These are phyloP conservation scores for Monopis laevigella DNA, from an alignment of 2,888 invertebrate genomes.

Conservation along the genomic window DNA sequence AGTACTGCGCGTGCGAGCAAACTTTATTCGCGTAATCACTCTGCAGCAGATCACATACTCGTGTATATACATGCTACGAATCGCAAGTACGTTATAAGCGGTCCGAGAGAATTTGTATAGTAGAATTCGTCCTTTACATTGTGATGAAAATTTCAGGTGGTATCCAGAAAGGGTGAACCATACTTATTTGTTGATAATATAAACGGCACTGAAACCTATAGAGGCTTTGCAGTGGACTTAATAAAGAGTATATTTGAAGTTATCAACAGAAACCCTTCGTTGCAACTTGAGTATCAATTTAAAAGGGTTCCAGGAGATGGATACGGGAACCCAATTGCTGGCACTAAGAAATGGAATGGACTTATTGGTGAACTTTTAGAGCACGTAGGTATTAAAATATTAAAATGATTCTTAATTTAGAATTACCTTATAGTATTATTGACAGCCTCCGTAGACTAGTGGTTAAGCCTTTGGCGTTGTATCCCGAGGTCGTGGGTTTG, in stretches of 20 bases:
- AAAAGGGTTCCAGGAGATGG: conserved; percentile 70
- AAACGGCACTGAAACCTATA: conserved; percentile 55
- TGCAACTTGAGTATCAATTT: conserved; percentile 60
- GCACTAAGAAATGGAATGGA: conserved; percentile 80
- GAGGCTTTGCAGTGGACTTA: conserved; percentile 90
- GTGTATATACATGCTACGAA: too few species aligned
- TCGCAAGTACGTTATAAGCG: too few species aligned
- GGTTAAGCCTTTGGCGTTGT: too few species aligned
- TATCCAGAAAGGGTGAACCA: conserved; percentile 41
- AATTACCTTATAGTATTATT: too few species aligned
- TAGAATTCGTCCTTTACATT: too few species aligned
- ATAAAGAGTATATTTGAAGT: conserved; percentile 73
- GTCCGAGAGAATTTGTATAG: too few species aligned
- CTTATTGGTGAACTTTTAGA: conserved; percentile 78
- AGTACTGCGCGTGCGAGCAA: too few species aligned
- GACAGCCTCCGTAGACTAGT: too few species aligned
- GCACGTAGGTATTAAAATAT: conserved; percentile 70
- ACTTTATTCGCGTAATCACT: too few species aligned
- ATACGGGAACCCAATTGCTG: conserved; percentile 72
- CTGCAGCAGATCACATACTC: too few species aligned
- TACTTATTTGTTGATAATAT: conserved; percentile 33
- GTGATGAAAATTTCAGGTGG: conserved; percentile 73
- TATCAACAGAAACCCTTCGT: conserved; percentile 26
- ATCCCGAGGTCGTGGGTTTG: too few species aligned
- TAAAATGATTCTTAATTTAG: too few species aligned